Conservation (phyloP, 2,113 vertebrate genomes). For the Centrocercus urophasianus region DNA sequence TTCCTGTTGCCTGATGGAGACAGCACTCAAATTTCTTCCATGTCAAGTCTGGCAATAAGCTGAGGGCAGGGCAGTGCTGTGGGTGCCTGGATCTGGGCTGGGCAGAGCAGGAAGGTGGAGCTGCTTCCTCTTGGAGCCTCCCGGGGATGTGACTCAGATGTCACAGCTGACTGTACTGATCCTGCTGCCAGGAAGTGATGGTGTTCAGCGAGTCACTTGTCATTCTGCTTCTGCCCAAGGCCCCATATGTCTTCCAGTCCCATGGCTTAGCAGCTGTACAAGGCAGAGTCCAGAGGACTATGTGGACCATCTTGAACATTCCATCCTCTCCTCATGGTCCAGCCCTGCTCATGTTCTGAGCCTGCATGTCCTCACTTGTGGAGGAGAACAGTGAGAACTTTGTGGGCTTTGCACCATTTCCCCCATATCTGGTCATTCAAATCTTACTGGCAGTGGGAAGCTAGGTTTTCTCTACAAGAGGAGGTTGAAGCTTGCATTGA, state of each 20-base stretch:
- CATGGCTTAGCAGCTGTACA: neutral
- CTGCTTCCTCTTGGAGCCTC: conserved; percentile 13
- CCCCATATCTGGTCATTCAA: neutral
- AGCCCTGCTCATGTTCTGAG: neutral
- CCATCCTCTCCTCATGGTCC: neutral
- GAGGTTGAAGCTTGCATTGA: neutral
- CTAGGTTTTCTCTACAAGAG: fast-evolving
- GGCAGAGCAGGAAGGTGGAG: conserved; percentile 63
- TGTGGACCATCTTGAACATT: neutral
- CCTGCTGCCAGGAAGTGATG: conserved; percentile 54
- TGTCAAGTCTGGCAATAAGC: conserved; percentile 10
- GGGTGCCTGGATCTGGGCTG: neutral
- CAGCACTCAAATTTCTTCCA: neutral
- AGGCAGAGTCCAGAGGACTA: too few relatives aligned
- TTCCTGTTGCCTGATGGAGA: neutral
- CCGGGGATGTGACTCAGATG: conserved; percentile 52
- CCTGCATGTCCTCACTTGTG: neutral
- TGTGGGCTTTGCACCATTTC: neutral
- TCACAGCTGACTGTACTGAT: conserved; percentile 46
- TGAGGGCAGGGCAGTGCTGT: neutral
- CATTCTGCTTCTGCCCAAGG: conserved; percentile 32
- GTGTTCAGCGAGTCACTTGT: neutral
- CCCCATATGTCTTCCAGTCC: neutral
- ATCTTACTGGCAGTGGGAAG: neutral
- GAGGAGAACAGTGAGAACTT: neutral